Conservation (phyloP, 2,888 invertebrate genomes). For the Gasteruption jaculator region DNA sequence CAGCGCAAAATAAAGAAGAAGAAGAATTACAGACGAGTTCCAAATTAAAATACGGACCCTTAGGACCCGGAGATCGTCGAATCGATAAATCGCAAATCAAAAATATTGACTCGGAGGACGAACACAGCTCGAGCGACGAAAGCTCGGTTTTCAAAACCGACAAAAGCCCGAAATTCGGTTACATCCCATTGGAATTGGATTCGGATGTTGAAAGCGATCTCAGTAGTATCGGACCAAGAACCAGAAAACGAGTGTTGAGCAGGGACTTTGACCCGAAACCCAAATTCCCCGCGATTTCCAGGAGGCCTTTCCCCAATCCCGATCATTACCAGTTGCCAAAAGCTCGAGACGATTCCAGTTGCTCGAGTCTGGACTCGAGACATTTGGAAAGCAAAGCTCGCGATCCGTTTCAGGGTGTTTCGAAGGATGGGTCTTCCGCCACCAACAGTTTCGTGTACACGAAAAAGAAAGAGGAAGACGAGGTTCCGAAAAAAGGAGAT, state of each 20-base stretch:
- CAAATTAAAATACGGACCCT: conserved; percentile 35
- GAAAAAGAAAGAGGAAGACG: conserved; percentile 17
- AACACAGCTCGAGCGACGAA: conserved; percentile 40
- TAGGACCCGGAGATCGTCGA: conserved; percentile 36
- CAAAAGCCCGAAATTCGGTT: conserved; percentile 33
- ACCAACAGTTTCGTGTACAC: conserved; percentile 33
- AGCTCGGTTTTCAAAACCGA: conserved; percentile 23
- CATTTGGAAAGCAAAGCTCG: conserved; percentile 16
- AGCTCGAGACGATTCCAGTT: too few species aligned
- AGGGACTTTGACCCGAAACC: conserved; percentile 26
- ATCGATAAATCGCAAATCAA: conserved; percentile 16
- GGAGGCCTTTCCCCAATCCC: conserved; percentile 37
- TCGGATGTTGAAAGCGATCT: conserved; percentile 45
- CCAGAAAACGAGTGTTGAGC: conserved; percentile 31
- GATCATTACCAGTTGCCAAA: conserved; percentile 36
- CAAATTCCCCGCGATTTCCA: conserved; percentile 9
- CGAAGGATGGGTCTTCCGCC: conserved; percentile 29
- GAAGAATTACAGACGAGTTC: not conserved
- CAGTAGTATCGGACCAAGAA: conserved; percentile 30
- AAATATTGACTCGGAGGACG: conserved; percentile 30
- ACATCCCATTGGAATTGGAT: conserved; percentile 42
- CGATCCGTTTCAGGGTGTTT: too few species aligned
- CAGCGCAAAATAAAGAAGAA: conserved; percentile 5
- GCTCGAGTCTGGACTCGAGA: conserved; percentile 16
- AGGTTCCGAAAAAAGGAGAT: conserved; percentile 31